phyloP scores from a whole-genome alignment of 2,797 vertebrate genomes.

The Mycteria americana region DNA sequence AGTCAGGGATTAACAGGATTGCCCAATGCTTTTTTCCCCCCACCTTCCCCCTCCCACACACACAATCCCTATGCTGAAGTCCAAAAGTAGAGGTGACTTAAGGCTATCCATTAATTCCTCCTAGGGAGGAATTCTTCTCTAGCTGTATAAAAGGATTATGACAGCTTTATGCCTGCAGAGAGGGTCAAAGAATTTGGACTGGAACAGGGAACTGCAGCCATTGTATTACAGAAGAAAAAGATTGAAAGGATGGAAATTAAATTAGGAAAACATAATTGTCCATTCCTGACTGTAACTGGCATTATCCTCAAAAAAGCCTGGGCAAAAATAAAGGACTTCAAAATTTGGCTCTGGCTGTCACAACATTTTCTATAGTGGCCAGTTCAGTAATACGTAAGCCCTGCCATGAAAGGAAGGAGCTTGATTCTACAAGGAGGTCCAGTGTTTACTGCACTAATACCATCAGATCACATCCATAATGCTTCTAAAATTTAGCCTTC shows the following conservation, averaged over 20 bases:
- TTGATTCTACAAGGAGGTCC: neutral
- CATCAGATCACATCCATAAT: neutral
- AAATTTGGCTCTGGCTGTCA: neutral
- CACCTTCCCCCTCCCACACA: neutral
- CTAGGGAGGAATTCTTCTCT: neutral
- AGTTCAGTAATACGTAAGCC: neutral
- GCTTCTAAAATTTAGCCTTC: neutral
- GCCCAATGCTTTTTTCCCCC: neutral
- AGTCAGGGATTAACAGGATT: neutral
- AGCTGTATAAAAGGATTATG: constrained; percentile 21
- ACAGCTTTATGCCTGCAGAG: constrained; percentile 19
- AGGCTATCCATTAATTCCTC: constrained; percentile 23
- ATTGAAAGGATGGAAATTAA: constrained; percentile 35
- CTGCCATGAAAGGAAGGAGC: neutral
- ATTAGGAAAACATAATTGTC: constrained; percentile 5
- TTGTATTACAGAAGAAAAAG: constrained; percentile 7
- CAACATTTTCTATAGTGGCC: neutral
- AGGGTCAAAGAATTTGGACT: constrained; percentile 21
- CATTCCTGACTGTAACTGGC: neutral
- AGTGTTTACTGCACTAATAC: neutral
- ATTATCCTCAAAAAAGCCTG: neutral
- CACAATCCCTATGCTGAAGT: neutral
- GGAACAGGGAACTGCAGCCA: neutral
- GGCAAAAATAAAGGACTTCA: neutral
- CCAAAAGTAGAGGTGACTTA: neutral